Base-by-base conservation (phyloP, 2,888 invertebrate genomes). In the Fissipunctia ypsillon region DNA sequence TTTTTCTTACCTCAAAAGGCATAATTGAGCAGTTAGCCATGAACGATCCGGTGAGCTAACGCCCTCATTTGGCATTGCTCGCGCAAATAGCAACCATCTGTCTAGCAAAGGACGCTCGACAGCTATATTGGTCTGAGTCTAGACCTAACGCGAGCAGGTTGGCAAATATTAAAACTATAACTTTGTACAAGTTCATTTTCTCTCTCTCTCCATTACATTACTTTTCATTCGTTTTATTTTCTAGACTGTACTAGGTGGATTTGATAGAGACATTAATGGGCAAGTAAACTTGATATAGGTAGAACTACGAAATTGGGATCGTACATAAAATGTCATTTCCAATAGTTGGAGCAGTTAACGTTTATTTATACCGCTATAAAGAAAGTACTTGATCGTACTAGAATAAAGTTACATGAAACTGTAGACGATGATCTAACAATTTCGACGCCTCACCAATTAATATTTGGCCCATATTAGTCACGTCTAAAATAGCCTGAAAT, bases 21-120 rank as follows among this genome's bases (percentile, higher is more conserved):
- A 73, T 71, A 80, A 76, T 76, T 78, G 80, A 76, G 72, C 65
- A 61, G 80, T 84, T 80, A 83, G 75, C 87, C 87, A 81, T 84
- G 84, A 87, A 80, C 85, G 80, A 71, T 65, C 57, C 54, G 73
- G 31, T 45, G 76, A 83, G 89, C 73, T 80, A 88, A 87, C 84
- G 90, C 79, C 88, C 90, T 88, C 88, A 84, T 87, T 89, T 89
- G 85, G 87, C 86, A 87, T 87, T 88, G 88, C 88, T 82, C 73
- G 86, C 82, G 75, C 76, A 84, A 89, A 88, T 87, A 86, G 81
- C 84, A 82, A 81, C 81, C 83, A 86, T 84, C 78, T 85, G 86
- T 84, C 85, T 85, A 78, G 84, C 75, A 83, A 80, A 87, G 88
- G 87, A 82, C 86, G 87, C 79, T 83, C 65, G 54, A 59, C 69